Conservation (phyloP, 2,797 vertebrate genomes). For the Enteromius trimaculatus region DNA sequence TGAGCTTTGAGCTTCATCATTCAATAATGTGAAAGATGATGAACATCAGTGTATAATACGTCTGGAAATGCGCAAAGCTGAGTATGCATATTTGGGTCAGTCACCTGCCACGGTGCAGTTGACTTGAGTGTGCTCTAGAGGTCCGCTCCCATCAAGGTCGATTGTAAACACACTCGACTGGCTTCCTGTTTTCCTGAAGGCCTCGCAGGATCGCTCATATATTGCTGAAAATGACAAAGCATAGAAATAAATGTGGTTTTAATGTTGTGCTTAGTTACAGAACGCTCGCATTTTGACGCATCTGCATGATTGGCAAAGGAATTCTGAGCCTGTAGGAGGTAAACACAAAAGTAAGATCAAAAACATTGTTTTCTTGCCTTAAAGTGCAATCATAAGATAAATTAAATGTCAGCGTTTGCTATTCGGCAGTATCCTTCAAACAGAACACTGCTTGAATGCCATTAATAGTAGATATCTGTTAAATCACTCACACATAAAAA, state of each 20-base stretch:
- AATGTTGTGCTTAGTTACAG: constrained; percentile 14
- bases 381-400: background rate
- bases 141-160: constrained; percentile 61
- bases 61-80: constrained; percentile 6
- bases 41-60: constrained; percentile 25
- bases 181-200: constrained; percentile 58
- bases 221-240: constrained; percentile 55
- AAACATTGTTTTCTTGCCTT: background rate
- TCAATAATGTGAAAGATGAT: constrained; percentile 32
- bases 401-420: background rate
- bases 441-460: background rate
- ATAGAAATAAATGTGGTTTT: constrained; percentile 33
- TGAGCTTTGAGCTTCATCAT: constrained; percentile 43
- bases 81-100: constrained; percentile 4
- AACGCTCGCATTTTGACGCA: constrained; percentile 19
- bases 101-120: constrained; percentile 58
- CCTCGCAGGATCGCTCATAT: constrained; percentile 61
- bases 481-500: constrained; percentile 2
- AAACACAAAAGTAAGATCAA: constrained; percentile 11
- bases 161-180: constrained; percentile 57
- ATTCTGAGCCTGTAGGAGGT: constrained; percentile 11
- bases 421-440: background rate
- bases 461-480: background rate
- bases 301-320: background rate
- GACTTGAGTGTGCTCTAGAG: constrained; percentile 54